Percentiles rank a stretch among this genome's conserved stretches.
These are phyloP conservation scores for Chelonus insularis DNA, from an alignment of 1,140 invertebrate genomes.

Conservation along the genomic window DNA sequence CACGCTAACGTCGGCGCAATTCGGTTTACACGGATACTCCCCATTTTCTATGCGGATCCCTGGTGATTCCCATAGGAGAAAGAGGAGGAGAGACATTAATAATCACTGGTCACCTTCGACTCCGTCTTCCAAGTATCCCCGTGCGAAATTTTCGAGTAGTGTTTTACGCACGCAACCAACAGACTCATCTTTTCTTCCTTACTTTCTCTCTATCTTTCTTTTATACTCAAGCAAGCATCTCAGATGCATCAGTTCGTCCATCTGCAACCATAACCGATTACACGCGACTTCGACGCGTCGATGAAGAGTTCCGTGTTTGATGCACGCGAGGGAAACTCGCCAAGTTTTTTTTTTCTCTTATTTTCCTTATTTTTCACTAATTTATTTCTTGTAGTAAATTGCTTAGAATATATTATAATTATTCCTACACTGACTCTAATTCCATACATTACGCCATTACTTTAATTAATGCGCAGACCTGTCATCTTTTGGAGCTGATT, in stretches of 20 bases:
- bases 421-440: too few relatives aligned
- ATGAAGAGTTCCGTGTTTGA: slow-evolving; percentile 12
- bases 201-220: slow-evolving; percentile 4
- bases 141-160: slow-evolving; percentile 19
- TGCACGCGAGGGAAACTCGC: slow-evolving; percentile 9
- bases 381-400: too few relatives aligned
- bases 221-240: background rate
- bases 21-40: slow-evolving; percentile 56
- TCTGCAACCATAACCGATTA: slow-evolving; percentile 20
- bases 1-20: slow-evolving; percentile 56
- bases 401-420: too few relatives aligned
- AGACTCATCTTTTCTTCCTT: background rate
- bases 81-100: slow-evolving; percentile 27
- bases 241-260: slow-evolving; percentile 2
- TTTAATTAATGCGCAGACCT: background rate
- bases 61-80: slow-evolving; percentile 4
- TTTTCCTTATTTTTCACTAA: slow-evolving; percentile 5
- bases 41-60: slow-evolving; percentile 42
- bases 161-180: slow-evolving; percentile 18
- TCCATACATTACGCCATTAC: background rate
- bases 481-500: background rate
- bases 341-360: background rate
- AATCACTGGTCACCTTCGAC: slow-evolving; percentile 33
- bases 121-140: slow-evolving; percentile 20
- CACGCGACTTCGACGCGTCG: slow-evolving; percentile 20